Conservation (phyloP, 2,113 vertebrate genomes). For the Formicarius rufipectus region DNA sequence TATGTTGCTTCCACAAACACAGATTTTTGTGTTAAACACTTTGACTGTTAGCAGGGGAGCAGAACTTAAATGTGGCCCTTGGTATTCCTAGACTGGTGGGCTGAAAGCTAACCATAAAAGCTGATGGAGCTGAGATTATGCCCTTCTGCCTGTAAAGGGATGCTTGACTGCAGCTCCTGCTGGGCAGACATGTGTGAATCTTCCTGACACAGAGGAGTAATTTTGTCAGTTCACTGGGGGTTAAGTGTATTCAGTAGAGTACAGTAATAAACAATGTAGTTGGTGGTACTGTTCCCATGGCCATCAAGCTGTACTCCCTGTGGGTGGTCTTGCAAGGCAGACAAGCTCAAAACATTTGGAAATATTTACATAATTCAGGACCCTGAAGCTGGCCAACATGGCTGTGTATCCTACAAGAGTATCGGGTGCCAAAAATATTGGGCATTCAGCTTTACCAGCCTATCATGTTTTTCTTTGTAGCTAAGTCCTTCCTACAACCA, state of each 20-base stretch:
- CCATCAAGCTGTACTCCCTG: neutral
- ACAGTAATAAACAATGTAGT: neutral
- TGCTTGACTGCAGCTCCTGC: neutral
- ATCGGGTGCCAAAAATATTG: neutral
- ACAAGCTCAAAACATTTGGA: neutral
- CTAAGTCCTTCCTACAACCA: neutral
- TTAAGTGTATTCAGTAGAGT: neutral
- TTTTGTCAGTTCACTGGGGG: neutral
- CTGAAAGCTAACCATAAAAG: neutral
- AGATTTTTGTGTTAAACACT: neutral
- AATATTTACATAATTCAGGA: neutral
- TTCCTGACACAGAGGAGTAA: neutral
- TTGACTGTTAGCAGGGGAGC: neutral
- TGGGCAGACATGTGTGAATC: neutral
- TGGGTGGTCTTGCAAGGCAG: conserved; percentile 21
- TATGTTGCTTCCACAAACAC: neutral
- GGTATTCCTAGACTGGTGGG: neutral
- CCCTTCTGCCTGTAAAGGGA: neutral
- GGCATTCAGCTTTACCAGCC: neutral
- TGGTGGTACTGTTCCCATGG: conserved; percentile 2
- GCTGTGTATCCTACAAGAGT: neutral
- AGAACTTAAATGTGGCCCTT: neutral
- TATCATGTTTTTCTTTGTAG: neutral
- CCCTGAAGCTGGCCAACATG: neutral
- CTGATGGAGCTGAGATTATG: neutral